Evolutionary conservation across 64 coral and sea anemone species (phyloP).

Genomic region (Stichodactyla helianthus): DNA sequence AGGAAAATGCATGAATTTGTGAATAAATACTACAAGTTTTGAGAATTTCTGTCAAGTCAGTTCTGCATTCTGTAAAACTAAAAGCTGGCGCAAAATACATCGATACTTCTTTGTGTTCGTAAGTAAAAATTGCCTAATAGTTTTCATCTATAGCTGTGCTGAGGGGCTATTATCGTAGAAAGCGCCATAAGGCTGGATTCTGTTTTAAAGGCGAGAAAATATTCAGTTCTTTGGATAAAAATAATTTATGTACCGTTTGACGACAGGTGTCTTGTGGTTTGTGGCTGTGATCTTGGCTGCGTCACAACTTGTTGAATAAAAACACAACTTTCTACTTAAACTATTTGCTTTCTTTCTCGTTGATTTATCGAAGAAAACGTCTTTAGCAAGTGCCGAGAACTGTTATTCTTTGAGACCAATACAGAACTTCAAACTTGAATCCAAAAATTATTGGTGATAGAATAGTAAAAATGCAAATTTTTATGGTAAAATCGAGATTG

Average conservation of each 20-base stretch:
- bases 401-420: background rate
- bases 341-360: background rate
- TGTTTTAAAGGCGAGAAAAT: background rate
- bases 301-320: constrained; percentile 9
- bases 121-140: too few species aligned
- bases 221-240: background rate
- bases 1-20: background rate
- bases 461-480: background rate
- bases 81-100: background rate
- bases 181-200: background rate
- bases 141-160: background rate
- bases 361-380: background rate
- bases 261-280: constrained; percentile 1
- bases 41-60: background rate
- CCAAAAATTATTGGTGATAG: background rate
- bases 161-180: background rate
- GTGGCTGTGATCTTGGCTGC: constrained; percentile 1
- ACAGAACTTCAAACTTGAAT: background rate
- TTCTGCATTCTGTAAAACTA: background rate
- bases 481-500: background rate
- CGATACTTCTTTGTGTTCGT: too few species aligned
- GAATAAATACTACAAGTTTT: background rate
- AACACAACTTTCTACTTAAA: background rate
- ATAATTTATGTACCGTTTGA: background rate
- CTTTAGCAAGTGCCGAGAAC: background rate